These are phyloP conservation scores for Pegea sp. DNA, from an alignment of 23 tunicate species.

Conservation along the genomic window DNA sequence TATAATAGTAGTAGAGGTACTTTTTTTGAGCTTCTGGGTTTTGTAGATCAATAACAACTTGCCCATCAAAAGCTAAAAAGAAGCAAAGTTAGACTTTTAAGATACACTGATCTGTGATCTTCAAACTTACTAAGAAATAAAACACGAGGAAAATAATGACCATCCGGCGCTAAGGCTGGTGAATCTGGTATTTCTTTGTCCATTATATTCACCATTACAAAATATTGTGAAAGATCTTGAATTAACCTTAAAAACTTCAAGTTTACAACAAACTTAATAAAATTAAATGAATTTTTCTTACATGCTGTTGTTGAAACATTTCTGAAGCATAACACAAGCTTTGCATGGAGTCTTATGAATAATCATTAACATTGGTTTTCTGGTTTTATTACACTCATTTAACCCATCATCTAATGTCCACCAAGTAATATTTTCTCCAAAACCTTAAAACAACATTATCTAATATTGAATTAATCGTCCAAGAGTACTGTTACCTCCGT, in stretches of 20 bases:
- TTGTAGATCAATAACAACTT: neutral
- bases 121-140: neutral
- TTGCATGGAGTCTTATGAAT: neutral
- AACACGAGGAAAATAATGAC: neutral
- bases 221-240: neutral
- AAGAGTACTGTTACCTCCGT: too few species aligned
- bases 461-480: too few species aligned
- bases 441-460: neutral
- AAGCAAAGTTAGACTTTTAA: neutral
- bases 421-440: neutral
- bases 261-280: neutral
- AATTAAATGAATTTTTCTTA: neutral
- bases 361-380: neutral
- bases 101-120: neutral
- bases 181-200: neutral
- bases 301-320: neutral
- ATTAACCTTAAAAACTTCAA: neutral
- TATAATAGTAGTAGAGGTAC: neutral
- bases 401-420: neutral
- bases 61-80: neutral
- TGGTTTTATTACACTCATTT: neutral
- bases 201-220: neutral
- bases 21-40: constrained; percentile 1
- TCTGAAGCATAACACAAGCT: neutral
- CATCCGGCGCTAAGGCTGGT: neutral